Base-by-base conservation (phyloP, 1,140 invertebrate species). In the Drosophila nigrodunni region DNA sequence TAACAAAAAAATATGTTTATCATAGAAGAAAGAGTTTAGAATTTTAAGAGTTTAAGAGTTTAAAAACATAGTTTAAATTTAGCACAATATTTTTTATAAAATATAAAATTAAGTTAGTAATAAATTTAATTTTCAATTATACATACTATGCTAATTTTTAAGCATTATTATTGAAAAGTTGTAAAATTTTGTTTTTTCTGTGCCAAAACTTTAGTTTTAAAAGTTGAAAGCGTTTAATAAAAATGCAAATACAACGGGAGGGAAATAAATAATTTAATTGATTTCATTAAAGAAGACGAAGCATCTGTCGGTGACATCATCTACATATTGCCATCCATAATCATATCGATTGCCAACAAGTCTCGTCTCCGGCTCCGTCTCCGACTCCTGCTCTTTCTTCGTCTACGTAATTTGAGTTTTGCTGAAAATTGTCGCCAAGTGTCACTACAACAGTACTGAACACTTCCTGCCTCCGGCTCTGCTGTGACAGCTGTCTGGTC, bases 401-500 rank as follows among this genome's bases (percentile, higher is more conserved):
- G 43, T 46, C 43, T 46, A n/a, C 54, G 37, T 86, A 86, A 86
- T 88, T 86, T 86, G 58, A 82, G 83, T 82, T 88, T 6, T 81
- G 80, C 60, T 77, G 69, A 49, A 88, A 88, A 89, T 88, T 88
- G 83, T 88, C 83, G 85, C 83, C 85, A 82, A 88, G 83, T 88
- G 83, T 81, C 73, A 78, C 82, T 57, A 77, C 62, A 78, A 77
- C 79, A 74, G 57, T 75, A 83, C 79, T 77, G 57, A 78, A 83
- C 82, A 55, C 55, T 69, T 79, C 74, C 68, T 75, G 55, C 34
- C 43, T 47, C 15, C 39, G 25, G 43, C 6, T 50, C 62, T 59
- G 68, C 67, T 58, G 85, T 88, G 83, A 88, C 83, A 88, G 83
- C 83, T 88, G 83, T 75, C 77, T 58, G 67, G 35, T 57, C 9